phyloP scores from a whole-genome alignment of 1,140 invertebrate genomes.

The Drosophila varians region DNA sequence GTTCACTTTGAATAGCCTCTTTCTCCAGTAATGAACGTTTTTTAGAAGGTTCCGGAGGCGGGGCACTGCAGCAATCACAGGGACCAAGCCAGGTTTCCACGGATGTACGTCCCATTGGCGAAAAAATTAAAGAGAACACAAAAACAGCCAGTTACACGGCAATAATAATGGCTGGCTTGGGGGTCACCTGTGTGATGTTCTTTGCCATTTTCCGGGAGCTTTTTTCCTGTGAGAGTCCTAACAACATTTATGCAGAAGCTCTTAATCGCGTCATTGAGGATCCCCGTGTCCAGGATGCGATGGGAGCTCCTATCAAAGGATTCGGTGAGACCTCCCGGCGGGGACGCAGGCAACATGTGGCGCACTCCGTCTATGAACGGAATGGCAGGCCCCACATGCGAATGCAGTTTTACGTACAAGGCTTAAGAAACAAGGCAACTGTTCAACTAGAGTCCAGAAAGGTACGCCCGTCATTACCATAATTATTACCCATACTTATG shows the following conservation, averaged over 20 bases:
- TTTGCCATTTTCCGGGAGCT: constrained; percentile 93
- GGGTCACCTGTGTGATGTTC: constrained; percentile 91
- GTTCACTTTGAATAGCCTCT: background rate
- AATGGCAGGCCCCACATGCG: constrained; percentile 91
- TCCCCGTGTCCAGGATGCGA: constrained; percentile 88
- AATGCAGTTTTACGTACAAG: constrained; percentile 96
- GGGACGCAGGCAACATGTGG: constrained; percentile 89
- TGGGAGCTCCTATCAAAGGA: constrained; percentile 94
- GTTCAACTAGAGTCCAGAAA: constrained; percentile 94
- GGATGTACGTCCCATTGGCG: constrained; percentile 87
- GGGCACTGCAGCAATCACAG: constrained; percentile 52
- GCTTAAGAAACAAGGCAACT: constrained; percentile 90
- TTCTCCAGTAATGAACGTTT: background rate
- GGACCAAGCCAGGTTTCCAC: constrained; percentile 83
- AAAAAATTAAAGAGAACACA: constrained; percentile 93
- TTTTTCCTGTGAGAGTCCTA: constrained; percentile 93
- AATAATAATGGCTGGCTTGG: constrained; percentile 91
- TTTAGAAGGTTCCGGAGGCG: constrained; percentile 12
- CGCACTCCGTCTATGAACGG: constrained; percentile 89
- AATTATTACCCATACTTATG: background rate
- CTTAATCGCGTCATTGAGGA: constrained; percentile 88
- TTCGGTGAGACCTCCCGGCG: constrained; percentile 93
- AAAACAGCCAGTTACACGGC: constrained; percentile 92
- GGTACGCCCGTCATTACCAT: constrained; percentile 85
- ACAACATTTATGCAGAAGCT: constrained; percentile 92